Evolutionary conservation across 2,113 vertebrate genomes (phyloP), one percentile per base, ranked within the genome.

Genomic region (Murina feae): DNA sequence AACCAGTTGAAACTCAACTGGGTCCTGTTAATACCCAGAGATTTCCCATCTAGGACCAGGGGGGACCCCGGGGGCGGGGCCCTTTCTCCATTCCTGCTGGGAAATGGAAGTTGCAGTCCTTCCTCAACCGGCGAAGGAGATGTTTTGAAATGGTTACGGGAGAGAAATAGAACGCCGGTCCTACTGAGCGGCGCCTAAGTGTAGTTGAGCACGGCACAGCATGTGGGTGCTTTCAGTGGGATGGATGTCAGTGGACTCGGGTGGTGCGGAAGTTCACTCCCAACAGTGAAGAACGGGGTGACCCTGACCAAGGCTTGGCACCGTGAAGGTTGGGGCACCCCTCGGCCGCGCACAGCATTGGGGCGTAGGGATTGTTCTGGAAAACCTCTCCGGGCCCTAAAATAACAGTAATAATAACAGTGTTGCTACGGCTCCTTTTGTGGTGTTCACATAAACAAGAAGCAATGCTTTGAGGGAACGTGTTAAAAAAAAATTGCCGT

Each of bases 201-300:
- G 7, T 4, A n/a, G 74, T 44, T 2, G 1, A 1, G 14, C 14
- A 0, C 0, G 0, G 42, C 69, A 8, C 18, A 0, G 0, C 18
- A 30, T 20, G 53, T 2, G 21, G 68, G 39, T 14, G 35, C 60
- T 51, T 79, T 69, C 28, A 30, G 66, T 23, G n/a, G 49, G 69
- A 3, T 23, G 2, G 58, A 18, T 7, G 44, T 72, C 21, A 13
- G 75, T 23, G 49, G 66, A 14, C 55, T 39, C 25, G 0, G 32
- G 47, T 49, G 51, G 51, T 49, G 13, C 8, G 1, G 58, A 84
- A 2, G 25, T 23, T 60, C 30, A 0, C 58, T 35, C 9, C 4
- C 30, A 11, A 0, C 42, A 0, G 2, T 25, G 10, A 47, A 39
- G 39, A 28, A 14, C 9, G 49, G 5, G 13, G 63, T 2, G 11